Evolutionary conservation across 2,113 vertebrate genomes (phyloP).

Genomic region (Epinephelus lanceolatus): DNA sequence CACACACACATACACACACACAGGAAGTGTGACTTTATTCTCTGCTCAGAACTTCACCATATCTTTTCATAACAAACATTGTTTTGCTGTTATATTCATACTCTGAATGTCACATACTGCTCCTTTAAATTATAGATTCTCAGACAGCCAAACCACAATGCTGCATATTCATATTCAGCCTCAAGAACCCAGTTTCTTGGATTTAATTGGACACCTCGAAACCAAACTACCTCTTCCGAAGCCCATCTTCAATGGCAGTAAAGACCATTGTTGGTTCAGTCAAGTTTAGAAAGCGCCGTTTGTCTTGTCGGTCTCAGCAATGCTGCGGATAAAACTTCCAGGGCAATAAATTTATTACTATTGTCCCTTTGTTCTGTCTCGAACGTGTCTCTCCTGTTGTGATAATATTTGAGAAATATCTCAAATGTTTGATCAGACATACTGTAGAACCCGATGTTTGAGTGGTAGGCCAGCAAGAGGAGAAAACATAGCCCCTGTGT

Average conservation of each 20-base stretch:
- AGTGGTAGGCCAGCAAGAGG: constrained; percentile 50
- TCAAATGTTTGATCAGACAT: constrained; percentile 57
- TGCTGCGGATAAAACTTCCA: constrained; percentile 54
- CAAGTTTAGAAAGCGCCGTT: constrained; percentile 20
- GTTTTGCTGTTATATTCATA: no score
- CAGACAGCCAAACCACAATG: neutral
- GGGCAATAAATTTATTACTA: constrained; percentile 53
- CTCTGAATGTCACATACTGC: no score
- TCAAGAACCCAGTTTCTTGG: neutral
- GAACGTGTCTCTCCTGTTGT: constrained; percentile 28
- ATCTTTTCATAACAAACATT: no score
- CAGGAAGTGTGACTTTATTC: no score
- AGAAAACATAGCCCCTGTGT: constrained; percentile 68
- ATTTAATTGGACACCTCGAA: neutral
- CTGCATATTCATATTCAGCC: neutral
- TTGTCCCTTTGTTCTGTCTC: constrained; percentile 24
- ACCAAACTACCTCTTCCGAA: neutral
- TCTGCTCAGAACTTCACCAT: no score
- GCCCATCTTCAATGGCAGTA: neutral
- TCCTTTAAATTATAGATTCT: neutral
- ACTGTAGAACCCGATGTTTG: constrained; percentile 51
- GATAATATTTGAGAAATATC: constrained; percentile 66
- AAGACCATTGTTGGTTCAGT: constrained; percentile 27
- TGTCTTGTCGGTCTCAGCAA: constrained; percentile 26
- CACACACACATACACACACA: no score